A percentile compares a stretch with the other conserved stretches of the same genome.
These are phyloP conservation scores for Nephrocerus scutellatus DNA, from an alignment of 2,888 invertebrate genomes.

Conservation along the genomic window DNA sequence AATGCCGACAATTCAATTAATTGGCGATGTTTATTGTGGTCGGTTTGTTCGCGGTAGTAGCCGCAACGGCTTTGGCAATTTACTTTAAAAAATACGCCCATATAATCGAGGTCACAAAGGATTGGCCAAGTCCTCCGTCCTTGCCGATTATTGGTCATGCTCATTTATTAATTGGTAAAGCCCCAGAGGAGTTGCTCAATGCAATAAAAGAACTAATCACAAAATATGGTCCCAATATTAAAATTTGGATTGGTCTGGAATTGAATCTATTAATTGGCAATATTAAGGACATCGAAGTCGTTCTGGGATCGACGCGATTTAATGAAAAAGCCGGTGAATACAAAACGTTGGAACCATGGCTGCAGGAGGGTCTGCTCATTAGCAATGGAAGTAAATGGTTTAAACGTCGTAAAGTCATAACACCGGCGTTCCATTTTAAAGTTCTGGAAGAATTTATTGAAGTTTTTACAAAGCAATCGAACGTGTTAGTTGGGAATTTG, in stretches of 20 bases:
- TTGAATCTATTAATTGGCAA: constrained; percentile 35
- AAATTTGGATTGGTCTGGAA: constrained; percentile 42
- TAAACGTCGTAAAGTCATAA: constrained; percentile 61
- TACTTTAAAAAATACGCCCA: constrained; percentile 34
- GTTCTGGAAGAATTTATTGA: constrained; percentile 67
- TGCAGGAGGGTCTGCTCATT: constrained; percentile 53
- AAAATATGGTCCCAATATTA: constrained; percentile 30
- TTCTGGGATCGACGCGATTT: constrained; percentile 33
- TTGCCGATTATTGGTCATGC: constrained; percentile 52
- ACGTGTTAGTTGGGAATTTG: constrained; percentile 53
- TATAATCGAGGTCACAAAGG: constrained; percentile 30
- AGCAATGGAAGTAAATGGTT: constrained; percentile 46
- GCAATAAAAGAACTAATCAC: constrained; percentile 41
- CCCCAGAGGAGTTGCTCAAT: constrained; percentile 39
- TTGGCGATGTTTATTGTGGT: too few relatives aligned
- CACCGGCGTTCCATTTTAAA: constrained; percentile 75
- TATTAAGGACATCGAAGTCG: constrained; percentile 35
- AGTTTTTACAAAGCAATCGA: constrained; percentile 59
- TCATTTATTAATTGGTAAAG: constrained; percentile 45
- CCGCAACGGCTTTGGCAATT: constrained; percentile 21
- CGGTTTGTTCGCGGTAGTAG: constrained; percentile 24
- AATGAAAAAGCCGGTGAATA: constrained; percentile 53
- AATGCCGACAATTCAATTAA: too few relatives aligned
- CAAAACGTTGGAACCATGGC: constrained; percentile 49
- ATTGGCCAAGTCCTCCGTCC: constrained; percentile 41